Conservation (phyloP, 2,113 vertebrate genomes). For the Talpa occidentalis region DNA sequence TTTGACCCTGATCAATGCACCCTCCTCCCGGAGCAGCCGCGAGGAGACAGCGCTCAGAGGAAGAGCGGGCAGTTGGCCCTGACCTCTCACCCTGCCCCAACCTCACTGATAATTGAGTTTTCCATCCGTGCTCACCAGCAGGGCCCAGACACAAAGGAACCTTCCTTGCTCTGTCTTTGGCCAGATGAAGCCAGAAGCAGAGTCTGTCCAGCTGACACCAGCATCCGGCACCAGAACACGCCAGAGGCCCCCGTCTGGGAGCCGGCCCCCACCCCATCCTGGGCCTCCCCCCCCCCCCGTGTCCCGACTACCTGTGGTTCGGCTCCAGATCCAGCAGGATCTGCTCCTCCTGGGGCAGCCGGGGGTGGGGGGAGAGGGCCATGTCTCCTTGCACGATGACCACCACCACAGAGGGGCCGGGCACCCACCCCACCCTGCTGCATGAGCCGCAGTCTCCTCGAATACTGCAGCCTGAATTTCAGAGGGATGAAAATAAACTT, state of each 20-base stretch:
- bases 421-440: neutral
- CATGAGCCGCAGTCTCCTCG: neutral
- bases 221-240: slow-evolving; percentile 4
- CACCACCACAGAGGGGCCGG: neutral
- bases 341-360: neutral
- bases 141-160: slow-evolving; percentile 69
- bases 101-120: slow-evolving; percentile 77
- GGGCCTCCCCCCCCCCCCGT: neutral
- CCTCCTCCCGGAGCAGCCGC: slow-evolving; percentile 45
- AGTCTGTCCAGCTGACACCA: slow-evolving; percentile 29
- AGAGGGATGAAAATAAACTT: neutral
- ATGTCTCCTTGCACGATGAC: neutral
- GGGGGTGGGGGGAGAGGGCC: neutral
- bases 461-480: neutral
- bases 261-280: neutral
- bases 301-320: neutral
- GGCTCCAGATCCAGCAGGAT: neutral
- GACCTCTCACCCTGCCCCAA: slow-evolving; percentile 77
- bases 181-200: slow-evolving; percentile 14
- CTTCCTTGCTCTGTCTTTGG: slow-evolving; percentile 46
- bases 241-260: neutral
- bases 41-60: slow-evolving; percentile 75
- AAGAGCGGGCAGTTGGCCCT: slow-evolving; percentile 68
- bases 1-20: slow-evolving; percentile 77
- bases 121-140: slow-evolving; percentile 63